Conservation (phyloP, 2,113 vertebrate species). For the Pedionomus torquatus region DNA sequence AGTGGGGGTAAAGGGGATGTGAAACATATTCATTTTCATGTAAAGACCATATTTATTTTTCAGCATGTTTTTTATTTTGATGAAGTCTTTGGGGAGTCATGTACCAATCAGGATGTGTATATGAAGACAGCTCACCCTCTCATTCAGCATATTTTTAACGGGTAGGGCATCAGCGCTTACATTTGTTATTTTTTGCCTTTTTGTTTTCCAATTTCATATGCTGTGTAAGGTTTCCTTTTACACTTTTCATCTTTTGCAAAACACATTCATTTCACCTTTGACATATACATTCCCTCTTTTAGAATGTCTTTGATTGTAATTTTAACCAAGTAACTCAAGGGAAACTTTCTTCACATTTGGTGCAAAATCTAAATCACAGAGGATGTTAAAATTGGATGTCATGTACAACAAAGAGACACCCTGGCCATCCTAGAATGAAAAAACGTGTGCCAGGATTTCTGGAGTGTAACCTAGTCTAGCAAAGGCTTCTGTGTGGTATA, state of each 20-base stretch:
- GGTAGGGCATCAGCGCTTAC: constrained; percentile 74
- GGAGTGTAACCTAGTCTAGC: neutral
- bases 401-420: neutral
- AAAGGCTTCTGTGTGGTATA: neutral
- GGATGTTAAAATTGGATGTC: neutral
- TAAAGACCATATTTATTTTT: constrained; percentile 72
- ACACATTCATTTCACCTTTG: neutral
- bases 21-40: neutral
- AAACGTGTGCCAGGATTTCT: neutral
- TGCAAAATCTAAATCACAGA: neutral
- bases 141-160: constrained; percentile 89
- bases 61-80: constrained; percentile 95
- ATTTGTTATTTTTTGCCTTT: constrained; percentile 31
- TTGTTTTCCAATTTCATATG: neutral
- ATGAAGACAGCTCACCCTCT: constrained; percentile 87
- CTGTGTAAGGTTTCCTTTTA: constrained; percentile 2
- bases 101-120: constrained; percentile 89
- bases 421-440: neutral
- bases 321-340: neutral
- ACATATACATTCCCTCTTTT: neutral
- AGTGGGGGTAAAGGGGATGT: neutral
- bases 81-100: constrained; percentile 89
- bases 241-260: constrained; percentile 16
- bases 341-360: neutral
- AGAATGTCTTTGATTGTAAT: neutral